Evolutionary conservation across 2,113 vertebrate species (phyloP).

Genomic region (Rhynchopsitta pachyrhyncha): DNA sequence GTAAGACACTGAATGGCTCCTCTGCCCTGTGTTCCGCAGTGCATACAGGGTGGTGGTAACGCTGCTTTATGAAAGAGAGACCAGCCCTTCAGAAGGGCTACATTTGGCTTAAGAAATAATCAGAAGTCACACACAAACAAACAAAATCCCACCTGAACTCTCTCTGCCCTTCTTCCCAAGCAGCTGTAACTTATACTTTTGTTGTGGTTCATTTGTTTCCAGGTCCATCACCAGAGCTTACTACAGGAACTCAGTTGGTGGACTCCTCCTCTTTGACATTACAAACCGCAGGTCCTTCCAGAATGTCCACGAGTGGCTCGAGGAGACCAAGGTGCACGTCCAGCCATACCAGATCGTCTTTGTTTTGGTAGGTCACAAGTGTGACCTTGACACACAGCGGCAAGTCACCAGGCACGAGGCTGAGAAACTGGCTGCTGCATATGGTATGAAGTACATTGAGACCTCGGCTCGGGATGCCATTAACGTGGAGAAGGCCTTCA

Average conservation of each 20-base stretch:
- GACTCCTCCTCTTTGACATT: constrained; percentile 95
- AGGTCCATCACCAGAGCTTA: constrained; percentile 91
- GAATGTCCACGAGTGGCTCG: constrained; percentile 90
- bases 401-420: constrained; percentile 94
- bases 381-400: constrained; percentile 91
- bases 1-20: not conserved
- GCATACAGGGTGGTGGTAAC: not conserved
- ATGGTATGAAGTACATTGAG: constrained; percentile 94
- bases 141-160: not conserved
- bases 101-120: not conserved
- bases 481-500: constrained; percentile 97
- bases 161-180: not conserved
- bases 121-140: not conserved
- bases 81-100: not conserved
- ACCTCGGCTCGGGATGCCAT: constrained; percentile 94
- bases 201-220: constrained; percentile 39
- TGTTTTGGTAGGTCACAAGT: constrained; percentile 95
- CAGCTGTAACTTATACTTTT: not conserved
- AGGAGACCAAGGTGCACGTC: constrained; percentile 93
- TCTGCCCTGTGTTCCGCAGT: not conserved
- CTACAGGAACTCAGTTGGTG: constrained; percentile 97
- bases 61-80: not conserved
- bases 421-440: constrained; percentile 90
- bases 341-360: constrained; percentile 96
- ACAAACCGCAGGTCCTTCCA: constrained; percentile 97